Base-by-base conservation (phyloP, 2,797 vertebrate species). In the Characodon lateralis region DNA sequence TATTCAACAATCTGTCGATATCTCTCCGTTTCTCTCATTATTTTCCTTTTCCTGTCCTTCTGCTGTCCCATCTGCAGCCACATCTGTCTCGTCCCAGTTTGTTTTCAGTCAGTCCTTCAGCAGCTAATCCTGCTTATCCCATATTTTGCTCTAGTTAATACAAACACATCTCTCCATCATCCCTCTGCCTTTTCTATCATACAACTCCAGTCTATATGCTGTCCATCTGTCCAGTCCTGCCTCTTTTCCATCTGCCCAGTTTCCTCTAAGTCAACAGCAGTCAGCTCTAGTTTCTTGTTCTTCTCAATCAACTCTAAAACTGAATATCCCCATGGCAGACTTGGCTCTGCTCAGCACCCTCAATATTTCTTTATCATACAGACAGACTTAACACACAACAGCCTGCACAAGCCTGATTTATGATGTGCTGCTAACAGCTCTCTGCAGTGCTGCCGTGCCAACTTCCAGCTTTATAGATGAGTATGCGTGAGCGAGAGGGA, bases 241-340 rank as follows among this genome's bases (percentile, higher is more conserved):
- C 50, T 84, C 81, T 66, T 22, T 86, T 86, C 89, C 76, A 87
- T 92, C 80, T 70, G 80, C 91, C 80, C 84, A 53, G 7, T 86
- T 92, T 88, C 84, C 56, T 85, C 86, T 68, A 72, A 80, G 92
- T 95, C 92, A 94, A 91, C 91, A 90, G 84, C 75, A 26, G n/a
- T 26, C 83, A 61, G 77, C 83, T 91, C 85, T 78, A 68, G 71
- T 87, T 94, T 90, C 93, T 91, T 87, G 88, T 89, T 90, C 89
- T 85, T 91, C 89, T 91, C 88, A 92, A 94, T 92, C 92, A 94
- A 93, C 91, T 85, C 87, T 89, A 91, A 95, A 35, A 35, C 35
- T 35, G 92, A 93, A 94, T 93, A 94, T 90, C 86, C 88, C 91
- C 88, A 80, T 8, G 88, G 91, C 89, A 91, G 88, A 85, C 81